Evolutionary conservation across 2,113 vertebrate species (phyloP).

Genomic region (Ondatra zibethicus): DNA sequence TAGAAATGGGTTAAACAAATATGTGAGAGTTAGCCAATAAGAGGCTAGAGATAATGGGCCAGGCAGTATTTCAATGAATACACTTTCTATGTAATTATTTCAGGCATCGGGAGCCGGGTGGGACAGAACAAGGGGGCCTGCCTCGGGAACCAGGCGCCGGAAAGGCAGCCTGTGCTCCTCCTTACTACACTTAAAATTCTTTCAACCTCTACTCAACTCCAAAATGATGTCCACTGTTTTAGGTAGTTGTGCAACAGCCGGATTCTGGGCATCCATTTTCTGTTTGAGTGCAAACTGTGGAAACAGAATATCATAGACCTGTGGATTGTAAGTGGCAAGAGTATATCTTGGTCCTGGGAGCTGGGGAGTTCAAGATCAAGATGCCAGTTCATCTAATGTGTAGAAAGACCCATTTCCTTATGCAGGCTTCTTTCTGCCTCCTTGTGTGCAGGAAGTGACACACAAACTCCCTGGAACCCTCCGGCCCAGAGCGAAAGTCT

Average conservation of each 20-base stretch:
- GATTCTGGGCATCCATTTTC: neutral
- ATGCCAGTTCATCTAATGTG: neutral
- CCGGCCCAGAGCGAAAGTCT: too few species aligned
- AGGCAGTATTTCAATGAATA: too few species aligned
- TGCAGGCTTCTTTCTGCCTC: neutral
- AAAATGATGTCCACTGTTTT: neutral
- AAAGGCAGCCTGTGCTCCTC: too few species aligned
- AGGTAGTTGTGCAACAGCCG: neutral
- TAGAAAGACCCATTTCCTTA: neutral
- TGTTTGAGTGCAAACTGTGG: neutral
- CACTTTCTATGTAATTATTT: too few species aligned
- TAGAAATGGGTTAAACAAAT: too few species aligned
- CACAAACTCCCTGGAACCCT: neutral
- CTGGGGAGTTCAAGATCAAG: neutral
- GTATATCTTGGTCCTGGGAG: neutral
- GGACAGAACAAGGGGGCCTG: too few species aligned
- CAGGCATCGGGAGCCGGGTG: too few species aligned
- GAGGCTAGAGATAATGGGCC: too few species aligned
- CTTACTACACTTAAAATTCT: too few species aligned
- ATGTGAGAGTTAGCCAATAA: too few species aligned
- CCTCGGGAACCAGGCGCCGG: too few species aligned
- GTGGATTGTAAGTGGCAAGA: neutral
- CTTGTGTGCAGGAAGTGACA: neutral
- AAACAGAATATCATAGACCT: neutral
- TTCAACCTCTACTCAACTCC: neutral